phyloP scores from a whole-genome alignment of 2,888 invertebrate species.

The Diplolepis rosae region DNA sequence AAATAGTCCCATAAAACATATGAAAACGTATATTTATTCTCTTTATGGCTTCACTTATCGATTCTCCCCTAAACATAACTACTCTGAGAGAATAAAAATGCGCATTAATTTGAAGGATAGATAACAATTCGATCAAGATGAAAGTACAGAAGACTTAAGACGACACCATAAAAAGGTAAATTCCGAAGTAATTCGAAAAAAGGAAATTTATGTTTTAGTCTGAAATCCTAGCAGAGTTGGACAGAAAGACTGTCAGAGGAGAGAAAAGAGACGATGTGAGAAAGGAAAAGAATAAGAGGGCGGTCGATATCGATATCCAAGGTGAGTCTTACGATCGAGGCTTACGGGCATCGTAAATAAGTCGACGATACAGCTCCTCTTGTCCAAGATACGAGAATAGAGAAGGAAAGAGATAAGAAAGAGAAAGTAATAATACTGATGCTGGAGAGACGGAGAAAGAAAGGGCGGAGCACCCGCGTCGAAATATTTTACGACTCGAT shows the following conservation, averaged over 20 bases:
- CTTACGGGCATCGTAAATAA: conserved; percentile 68
- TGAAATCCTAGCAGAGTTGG: conserved; percentile 40
- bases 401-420: conserved; percentile 53
- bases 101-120: neutral
- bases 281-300: conserved; percentile 31
- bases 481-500: conserved; percentile 62
- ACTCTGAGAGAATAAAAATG: no score
- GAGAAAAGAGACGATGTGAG: conserved; percentile 41
- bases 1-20: neutral
- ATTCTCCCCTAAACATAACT: neutral
- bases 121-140: neutral
- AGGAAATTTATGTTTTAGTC: conserved; percentile 42
- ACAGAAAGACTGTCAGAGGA: conserved; percentile 40
- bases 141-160: neutral
- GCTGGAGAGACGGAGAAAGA: conserved; percentile 52
- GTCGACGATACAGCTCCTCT: conserved; percentile 64
- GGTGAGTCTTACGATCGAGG: conserved; percentile 61
- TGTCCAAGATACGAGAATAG: conserved; percentile 60
- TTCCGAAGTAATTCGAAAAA: conserved; percentile 45
- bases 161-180: neutral
- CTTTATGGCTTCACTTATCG: neutral
- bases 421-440: no score
- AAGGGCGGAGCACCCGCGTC: conserved; percentile 52
- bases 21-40: neutral
- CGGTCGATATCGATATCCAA: conserved; percentile 56